Evolutionary conservation across 2,888 invertebrate genomes (phyloP).

Genomic region (Odontocolon sp.): DNA sequence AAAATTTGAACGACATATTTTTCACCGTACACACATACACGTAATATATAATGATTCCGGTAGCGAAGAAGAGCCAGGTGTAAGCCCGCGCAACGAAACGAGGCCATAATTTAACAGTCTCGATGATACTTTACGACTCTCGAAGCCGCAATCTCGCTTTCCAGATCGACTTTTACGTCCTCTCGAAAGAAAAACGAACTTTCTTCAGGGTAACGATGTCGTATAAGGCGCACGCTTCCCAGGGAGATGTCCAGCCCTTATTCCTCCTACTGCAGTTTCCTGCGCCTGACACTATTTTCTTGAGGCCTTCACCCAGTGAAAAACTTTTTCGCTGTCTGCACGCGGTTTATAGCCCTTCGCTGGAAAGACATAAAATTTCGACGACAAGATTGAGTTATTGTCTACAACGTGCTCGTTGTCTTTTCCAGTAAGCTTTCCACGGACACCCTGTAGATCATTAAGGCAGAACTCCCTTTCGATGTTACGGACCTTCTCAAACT

Average conservation of each 20-base stretch:
- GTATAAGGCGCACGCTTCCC: conserved; percentile 40
- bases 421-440: not conserved
- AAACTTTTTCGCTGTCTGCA: not conserved
- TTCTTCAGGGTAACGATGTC: conserved; percentile 58
- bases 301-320: not conserved
- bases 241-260: conserved; percentile 16
- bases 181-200: conserved; percentile 59
- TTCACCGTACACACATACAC: conserved; percentile 2
- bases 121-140: conserved; percentile 71
- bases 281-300: conserved; percentile 2
- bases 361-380: not conserved
- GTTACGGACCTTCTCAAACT: not conserved
- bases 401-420: not conserved
- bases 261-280: not conserved
- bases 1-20: conserved; percentile 39
- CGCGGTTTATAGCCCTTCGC: not conserved
- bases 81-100: conserved; percentile 49
- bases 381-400: not conserved
- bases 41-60: conserved; percentile 51
- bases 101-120: conserved; percentile 67
- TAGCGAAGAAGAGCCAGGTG: conserved; percentile 24
- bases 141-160: conserved; percentile 64
- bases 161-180: conserved; percentile 67
- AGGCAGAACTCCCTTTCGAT: not conserved
- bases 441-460: not conserved